Evolutionary conservation across 2,113 vertebrate species (phyloP).

Genomic region (Aramus guarauna): DNA sequence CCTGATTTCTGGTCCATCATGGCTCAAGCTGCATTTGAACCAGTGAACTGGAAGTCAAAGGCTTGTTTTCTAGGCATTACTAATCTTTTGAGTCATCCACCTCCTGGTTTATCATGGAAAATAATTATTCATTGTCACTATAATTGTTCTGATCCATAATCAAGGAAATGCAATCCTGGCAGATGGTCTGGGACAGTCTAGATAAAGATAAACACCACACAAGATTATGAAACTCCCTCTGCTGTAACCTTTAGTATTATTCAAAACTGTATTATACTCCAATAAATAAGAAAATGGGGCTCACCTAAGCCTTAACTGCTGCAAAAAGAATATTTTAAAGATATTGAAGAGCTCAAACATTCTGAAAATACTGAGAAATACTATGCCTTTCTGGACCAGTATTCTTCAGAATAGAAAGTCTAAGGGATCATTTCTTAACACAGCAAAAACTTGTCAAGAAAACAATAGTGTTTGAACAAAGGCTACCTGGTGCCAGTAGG

Average conservation of each 20-base stretch:
- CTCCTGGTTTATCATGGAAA: neutral
- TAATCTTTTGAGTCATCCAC: neutral
- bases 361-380: neutral
- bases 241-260: neutral
- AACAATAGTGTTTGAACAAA: neutral
- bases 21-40: neutral
- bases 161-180: conserved; percentile 11
- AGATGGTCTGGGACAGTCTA: conserved; percentile 7
- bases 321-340: neutral
- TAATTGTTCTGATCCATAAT: conserved; percentile 43
- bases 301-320: neutral
- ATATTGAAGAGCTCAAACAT: neutral
- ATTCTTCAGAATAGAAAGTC: neutral
- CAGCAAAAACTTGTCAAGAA: neutral
- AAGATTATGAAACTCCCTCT: neutral
- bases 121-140: conserved; percentile 26
- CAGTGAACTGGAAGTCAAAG: neutral
- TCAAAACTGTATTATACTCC: neutral
- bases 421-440: neutral
- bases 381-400: neutral
- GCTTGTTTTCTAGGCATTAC: neutral
- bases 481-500: neutral
- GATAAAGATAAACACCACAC: neutral
- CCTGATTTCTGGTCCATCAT: neutral
- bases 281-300: neutral